These are phyloP conservation scores for Hypanus sabinus DNA, from an alignment of 2,113 vertebrate species.

Conservation along the genomic window DNA sequence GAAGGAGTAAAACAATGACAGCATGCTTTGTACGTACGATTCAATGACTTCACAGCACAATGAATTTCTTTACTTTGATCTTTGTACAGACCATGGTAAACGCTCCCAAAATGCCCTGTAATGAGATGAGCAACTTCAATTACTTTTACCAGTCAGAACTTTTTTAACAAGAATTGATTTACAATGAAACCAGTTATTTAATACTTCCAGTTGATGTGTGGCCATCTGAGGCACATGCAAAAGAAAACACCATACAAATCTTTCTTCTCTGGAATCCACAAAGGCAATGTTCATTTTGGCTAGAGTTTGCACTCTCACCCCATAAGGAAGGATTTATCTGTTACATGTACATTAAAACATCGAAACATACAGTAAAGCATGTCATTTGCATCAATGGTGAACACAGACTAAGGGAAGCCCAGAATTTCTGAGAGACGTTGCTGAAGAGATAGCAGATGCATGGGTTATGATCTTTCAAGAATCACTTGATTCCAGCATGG, in stretches of 20 bases:
- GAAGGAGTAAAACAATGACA: neutral
- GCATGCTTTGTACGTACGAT: conserved; percentile 61
- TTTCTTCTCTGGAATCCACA: neutral
- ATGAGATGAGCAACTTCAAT: conserved; percentile 16
- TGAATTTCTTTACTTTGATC: conserved; percentile 67
- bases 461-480: no score
- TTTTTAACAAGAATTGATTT: neutral
- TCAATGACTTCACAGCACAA: conserved; percentile 88
- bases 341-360: no score
- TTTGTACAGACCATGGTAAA: conserved; percentile 82
- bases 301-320: neutral
- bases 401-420: no score
- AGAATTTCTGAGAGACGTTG: no score
- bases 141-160: neutral
- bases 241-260: neutral
- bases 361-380: no score
- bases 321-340: no score
- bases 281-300: neutral
- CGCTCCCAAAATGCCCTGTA: conserved; percentile 86
- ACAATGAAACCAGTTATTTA: neutral
- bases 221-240: neutral
- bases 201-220: neutral
- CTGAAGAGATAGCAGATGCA: no score
- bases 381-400: no score
- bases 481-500: no score